A percentile compares a stretch with the other conserved stretches of the same genome.
These are phyloP conservation scores for Hormiphora californensis DNA, from an alignment of 37 sponge, comb jelly and placozoan species.

Conservation along the genomic window DNA sequence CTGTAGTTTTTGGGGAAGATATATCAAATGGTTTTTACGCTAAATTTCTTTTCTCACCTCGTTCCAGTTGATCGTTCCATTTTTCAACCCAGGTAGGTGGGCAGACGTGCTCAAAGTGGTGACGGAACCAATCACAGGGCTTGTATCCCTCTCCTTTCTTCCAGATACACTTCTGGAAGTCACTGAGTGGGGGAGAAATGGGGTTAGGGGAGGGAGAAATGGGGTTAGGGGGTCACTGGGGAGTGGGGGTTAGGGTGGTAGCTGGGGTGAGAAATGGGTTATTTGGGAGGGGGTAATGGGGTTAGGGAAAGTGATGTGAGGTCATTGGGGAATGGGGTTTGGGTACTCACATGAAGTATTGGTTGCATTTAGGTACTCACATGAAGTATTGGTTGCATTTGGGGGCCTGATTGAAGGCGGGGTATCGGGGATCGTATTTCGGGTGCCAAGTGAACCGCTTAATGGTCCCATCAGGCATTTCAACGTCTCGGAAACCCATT, in stretches of 20 bases:
- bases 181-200: not conserved
- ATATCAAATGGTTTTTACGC: too few species aligned
- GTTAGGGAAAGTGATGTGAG: too few species aligned
- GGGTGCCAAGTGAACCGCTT: conserved; percentile 1
- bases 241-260: too few species aligned
- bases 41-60: not conserved
- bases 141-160: conserved; percentile 44
- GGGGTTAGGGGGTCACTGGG: too few species aligned
- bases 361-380: not conserved
- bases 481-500: conserved; percentile 2
- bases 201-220: too few species aligned
- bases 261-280: too few species aligned
- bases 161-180: conserved; percentile 49
- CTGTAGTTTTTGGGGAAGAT: too few species aligned
- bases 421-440: conserved; percentile 30
- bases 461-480: conserved; percentile 7
- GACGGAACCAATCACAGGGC: conserved; percentile 40
- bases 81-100: conserved; percentile 2
- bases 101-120: conserved; percentile 34
- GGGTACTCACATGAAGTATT: conserved; percentile 39
- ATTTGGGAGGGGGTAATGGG: too few species aligned
- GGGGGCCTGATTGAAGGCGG: not conserved
- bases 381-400: conserved; percentile 37
- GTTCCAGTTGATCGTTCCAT: not conserved
- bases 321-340: too few species aligned